phyloP scores from a whole-genome alignment of 2,797 vertebrate genomes.

The Halcyon badia region DNA sequence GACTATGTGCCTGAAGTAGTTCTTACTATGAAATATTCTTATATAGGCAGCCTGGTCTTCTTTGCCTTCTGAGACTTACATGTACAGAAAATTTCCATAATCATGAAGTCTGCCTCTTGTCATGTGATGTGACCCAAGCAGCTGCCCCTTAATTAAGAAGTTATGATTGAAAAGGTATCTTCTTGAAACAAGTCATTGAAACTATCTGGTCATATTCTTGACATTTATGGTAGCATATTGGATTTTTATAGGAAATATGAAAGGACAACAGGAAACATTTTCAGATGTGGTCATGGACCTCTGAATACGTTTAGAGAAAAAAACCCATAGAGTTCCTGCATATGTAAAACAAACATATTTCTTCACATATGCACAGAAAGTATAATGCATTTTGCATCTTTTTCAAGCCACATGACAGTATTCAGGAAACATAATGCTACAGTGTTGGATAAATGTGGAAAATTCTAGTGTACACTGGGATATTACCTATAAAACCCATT shows the following conservation, averaged over 20 bases:
- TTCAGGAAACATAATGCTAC: not conserved
- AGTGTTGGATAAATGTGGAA: not conserved
- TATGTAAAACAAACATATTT: not conserved
- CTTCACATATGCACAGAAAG: not conserved
- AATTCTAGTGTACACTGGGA: not conserved
- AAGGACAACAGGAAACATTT: constrained; percentile 38
- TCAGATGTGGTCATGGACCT: constrained; percentile 32
- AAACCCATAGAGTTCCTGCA: not conserved
- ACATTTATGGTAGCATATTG: constrained; percentile 23
- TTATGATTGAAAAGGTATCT: constrained; percentile 58
- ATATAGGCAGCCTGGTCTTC: not conserved
- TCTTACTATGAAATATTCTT: not conserved
- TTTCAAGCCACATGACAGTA: not conserved
- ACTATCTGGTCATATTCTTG: constrained; percentile 53
- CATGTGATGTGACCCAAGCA: constrained; percentile 13
- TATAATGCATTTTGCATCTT: not conserved
- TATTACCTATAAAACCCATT: not conserved
- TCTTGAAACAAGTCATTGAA: constrained; percentile 68
- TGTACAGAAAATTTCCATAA: not conserved
- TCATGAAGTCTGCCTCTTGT: constrained; percentile 34
- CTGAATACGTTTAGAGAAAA: constrained; percentile 6
- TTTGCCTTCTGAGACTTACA: constrained; percentile 24
- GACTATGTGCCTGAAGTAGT: not conserved
- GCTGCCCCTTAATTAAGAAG: constrained; percentile 25
- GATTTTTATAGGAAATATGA: constrained; percentile 42